A percentile compares a stretch with the other conserved stretches of the same genome.
These are phyloP conservation scores for Anastatus disparis DNA, from an alignment of 1,140 invertebrate species.

Conservation along the genomic window DNA sequence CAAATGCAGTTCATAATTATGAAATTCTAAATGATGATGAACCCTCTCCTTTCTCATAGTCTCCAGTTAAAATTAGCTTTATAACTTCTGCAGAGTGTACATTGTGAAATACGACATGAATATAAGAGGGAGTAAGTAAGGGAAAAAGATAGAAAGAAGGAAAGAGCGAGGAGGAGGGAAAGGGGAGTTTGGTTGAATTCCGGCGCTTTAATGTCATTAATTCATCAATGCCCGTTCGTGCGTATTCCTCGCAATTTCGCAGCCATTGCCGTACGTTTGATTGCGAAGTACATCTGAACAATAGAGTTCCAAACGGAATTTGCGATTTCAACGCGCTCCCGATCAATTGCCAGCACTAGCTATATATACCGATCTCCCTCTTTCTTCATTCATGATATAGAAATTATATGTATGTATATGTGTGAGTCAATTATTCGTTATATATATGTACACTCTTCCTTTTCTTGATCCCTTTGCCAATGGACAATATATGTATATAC, in stretches of 20 bases:
- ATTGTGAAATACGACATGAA: too few species aligned
- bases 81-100: background rate
- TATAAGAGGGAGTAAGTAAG: too few species aligned
- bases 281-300: conserved; percentile 4
- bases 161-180: too few species aligned
- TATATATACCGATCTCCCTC: background rate
- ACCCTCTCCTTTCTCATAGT: background rate
- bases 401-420: background rate
- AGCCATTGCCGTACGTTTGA: conserved; percentile 1
- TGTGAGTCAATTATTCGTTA: background rate
- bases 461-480: too few species aligned
- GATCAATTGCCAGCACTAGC: conserved; percentile 11
- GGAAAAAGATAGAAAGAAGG: too few species aligned
- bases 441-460: too few species aligned
- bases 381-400: too few species aligned
- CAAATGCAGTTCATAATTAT: too few species aligned
- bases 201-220: conserved; percentile 24
- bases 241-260: background rate
- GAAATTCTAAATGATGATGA: background rate
- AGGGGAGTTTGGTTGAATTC: too few species aligned
- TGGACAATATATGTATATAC: background rate
- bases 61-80: background rate
- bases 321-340: background rate
- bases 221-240: background rate
- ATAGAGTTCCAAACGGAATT: conserved; percentile 8